Conservation (phyloP, 2,888 invertebrate genomes). For the Aproaerema taeniolella region DNA sequence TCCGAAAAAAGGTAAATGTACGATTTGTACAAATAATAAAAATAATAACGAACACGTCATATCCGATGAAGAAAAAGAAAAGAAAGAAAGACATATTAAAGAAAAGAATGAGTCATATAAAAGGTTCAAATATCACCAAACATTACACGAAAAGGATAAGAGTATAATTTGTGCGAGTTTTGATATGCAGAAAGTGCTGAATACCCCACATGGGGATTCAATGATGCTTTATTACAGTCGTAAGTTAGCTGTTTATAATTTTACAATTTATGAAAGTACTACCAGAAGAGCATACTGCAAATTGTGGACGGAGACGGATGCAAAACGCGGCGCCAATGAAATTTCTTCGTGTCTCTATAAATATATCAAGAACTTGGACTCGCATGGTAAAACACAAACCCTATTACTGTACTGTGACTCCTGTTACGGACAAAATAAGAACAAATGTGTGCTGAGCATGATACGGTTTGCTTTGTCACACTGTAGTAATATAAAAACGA, state of each 20-base stretch:
- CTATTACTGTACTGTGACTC: no score
- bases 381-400: no score
- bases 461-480: no score
- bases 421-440: no score
- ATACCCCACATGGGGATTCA: conserved; percentile 17
- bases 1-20: conserved; percentile 18
- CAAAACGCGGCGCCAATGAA: no score
- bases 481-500: no score
- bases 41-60: conserved; percentile 3
- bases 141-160: conserved; percentile 16
- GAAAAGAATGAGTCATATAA: conserved; percentile 21
- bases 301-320: background rate
- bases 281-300: conserved; percentile 9
- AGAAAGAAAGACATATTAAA: conserved; percentile 14
- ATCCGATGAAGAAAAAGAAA: conserved; percentile 12
- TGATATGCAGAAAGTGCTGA: conserved; percentile 19
- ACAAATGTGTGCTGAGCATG: no score
- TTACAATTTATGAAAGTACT: conserved; percentile 17
- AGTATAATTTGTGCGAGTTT: conserved; percentile 16
- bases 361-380: no score
- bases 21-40: conserved; percentile 15
- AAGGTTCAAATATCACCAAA: conserved; percentile 17
- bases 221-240: conserved; percentile 15
- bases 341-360: no score
- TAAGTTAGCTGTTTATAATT: conserved; percentile 17